A percentile compares a stretch with the other conserved stretches of the same genome.
Conservation (phyloP, 2,797 vertebrate genomes). For the Acanthiza pusilla region DNA sequence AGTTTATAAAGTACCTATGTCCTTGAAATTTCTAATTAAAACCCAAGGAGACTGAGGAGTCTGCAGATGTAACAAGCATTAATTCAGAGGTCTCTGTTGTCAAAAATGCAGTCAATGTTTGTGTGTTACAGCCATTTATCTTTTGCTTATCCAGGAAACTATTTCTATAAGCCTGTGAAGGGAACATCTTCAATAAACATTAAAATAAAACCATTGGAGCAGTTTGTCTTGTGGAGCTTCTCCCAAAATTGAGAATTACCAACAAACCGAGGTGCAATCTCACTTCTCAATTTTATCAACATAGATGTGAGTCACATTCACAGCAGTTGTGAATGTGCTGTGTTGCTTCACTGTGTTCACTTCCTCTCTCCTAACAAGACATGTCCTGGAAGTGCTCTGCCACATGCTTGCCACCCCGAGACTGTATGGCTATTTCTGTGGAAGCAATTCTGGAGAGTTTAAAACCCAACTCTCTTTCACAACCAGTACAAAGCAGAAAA, state of each 20-base stretch:
- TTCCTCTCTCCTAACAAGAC: background rate
- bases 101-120: background rate
- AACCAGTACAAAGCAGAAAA: background rate
- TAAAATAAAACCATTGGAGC: constrained; percentile 11
- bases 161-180: background rate
- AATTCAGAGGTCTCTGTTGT: background rate
- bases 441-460: background rate
- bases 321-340: background rate
- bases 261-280: background rate
- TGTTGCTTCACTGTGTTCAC: background rate
- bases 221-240: background rate
- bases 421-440: background rate
- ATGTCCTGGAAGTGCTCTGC: background rate
- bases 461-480: background rate
- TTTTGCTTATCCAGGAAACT: background rate
- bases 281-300: background rate
- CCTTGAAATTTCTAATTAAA: background rate
- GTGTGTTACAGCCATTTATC: background rate
- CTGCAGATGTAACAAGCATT: background rate
- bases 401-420: background rate
- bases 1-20: background rate
- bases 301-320: background rate
- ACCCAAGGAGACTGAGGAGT: background rate
- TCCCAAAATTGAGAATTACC: background rate
- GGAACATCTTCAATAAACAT: background rate